Evolutionary conservation across 92 coral and sea anemone species (phyloP).

Genomic region (Phenganax stokvisi): DNA sequence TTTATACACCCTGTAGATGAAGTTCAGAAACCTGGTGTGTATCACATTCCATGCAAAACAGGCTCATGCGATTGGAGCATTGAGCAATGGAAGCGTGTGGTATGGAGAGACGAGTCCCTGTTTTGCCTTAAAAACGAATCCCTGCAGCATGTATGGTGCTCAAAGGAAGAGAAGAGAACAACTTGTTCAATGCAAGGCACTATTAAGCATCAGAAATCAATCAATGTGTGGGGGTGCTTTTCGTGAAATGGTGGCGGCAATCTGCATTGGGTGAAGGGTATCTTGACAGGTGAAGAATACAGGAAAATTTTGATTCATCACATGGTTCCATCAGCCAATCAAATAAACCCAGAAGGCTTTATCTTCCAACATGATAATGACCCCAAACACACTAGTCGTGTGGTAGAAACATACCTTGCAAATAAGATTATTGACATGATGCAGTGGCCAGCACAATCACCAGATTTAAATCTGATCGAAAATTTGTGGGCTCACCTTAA

Average conservation of each 20-base stretch:
- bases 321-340: constrained; percentile 23
- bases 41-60: no score
- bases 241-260: no score
- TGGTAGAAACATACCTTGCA: constrained; percentile 2
- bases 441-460: constrained; percentile 40
- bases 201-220: constrained; percentile 2
- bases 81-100: constrained; percentile 3
- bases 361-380: constrained; percentile 39
- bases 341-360: constrained; percentile 22
- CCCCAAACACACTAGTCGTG: constrained; percentile 35
- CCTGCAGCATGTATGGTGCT: background rate
- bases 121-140: no score
- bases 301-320: constrained; percentile 22
- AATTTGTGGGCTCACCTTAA: constrained; percentile 38
- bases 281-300: background rate
- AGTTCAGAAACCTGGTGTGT: no score
- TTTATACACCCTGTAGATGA: no score
- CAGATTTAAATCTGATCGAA: constrained; percentile 40
- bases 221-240: background rate
- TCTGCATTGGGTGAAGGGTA: no score
- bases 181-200: constrained; percentile 25
- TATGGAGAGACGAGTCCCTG: no score
- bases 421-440: constrained; percentile 11
- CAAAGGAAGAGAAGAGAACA: background rate
- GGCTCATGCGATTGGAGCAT: background rate